A percentile compares a stretch with the other conserved stretches of the same genome.
These are phyloP conservation scores for Beris morrisii DNA, from an alignment of 2,888 invertebrate genomes.

Conservation along the genomic window DNA sequence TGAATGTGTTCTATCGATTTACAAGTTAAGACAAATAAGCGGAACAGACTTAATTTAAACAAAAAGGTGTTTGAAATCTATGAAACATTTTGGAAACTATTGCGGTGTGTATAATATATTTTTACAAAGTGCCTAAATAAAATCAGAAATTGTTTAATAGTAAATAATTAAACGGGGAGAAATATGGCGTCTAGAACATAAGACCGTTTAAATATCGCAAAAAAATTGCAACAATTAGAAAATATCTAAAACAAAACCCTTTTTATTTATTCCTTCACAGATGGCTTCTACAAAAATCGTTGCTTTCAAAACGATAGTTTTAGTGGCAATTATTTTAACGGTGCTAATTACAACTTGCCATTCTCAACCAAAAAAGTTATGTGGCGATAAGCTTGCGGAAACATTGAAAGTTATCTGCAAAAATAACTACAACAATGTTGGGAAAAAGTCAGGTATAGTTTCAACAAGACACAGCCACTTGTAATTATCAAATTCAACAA, in stretches of 20 bases:
- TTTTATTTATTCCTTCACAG: neutral
- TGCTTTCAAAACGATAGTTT: neutral
- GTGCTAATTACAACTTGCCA: neutral
- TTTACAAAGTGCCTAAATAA: neutral
- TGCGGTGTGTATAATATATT: neutral
- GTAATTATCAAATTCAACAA: too few relatives aligned
- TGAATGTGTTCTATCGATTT: conserved; percentile 2
- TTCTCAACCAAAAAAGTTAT: conserved; percentile 10
- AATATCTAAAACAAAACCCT: too few relatives aligned
- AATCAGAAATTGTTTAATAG: neutral
- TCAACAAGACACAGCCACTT: neutral
- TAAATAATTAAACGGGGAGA: too few relatives aligned
- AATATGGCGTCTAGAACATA: too few relatives aligned
- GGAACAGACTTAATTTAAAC: neutral
- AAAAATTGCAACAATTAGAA: too few relatives aligned
- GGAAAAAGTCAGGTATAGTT: neutral
- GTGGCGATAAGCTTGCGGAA: conserved; percentile 13
- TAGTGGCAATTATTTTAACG: neutral
- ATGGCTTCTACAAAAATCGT: conserved; percentile 4
- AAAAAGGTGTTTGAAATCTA: neutral
- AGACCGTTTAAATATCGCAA: too few relatives aligned
- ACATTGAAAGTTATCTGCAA: conserved; percentile 12
- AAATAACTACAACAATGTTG: neutral
- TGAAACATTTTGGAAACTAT: neutral
- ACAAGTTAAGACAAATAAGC: neutral